Evolutionary conservation across 2,797 vertebrate species (phyloP).

Genomic region (Sciurus carolinensis): DNA sequence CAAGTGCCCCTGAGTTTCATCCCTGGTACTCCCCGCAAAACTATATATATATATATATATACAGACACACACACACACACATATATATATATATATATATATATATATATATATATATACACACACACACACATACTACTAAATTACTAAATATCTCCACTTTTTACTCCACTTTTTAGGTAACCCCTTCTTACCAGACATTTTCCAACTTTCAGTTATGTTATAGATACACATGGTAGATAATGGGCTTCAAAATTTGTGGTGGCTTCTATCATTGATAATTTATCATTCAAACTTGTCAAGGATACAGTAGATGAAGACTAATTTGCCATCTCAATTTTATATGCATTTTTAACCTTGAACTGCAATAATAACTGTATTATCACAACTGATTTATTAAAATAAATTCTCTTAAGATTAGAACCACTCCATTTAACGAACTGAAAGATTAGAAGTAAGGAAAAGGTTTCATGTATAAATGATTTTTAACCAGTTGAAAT

Average conservation of each 20-base stretch:
- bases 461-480: not conserved
- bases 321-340: not conserved
- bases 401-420: conserved; percentile 29
- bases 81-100: too few species aligned
- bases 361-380: not conserved
- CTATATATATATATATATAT: too few species aligned
- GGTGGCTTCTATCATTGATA: not conserved
- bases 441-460: not conserved
- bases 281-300: not conserved
- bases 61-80: not conserved
- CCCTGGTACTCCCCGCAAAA: too few species aligned
- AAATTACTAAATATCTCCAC: too few species aligned
- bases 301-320: not conserved
- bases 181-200: not conserved
- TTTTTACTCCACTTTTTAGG: not conserved
- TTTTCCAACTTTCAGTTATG: not conserved
- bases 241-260: not conserved
- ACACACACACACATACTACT: rapidly evolving
- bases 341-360: not conserved
- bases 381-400: not conserved
- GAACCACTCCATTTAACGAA: conserved; percentile 15
- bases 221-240: not conserved
- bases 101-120: too few species aligned
- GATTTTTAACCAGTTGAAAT: conserved; percentile 10
- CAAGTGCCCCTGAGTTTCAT: too few species aligned